Base-by-base conservation (phyloP, 2,797 vertebrate species). In the Tiaroga cobitis region DNA sequence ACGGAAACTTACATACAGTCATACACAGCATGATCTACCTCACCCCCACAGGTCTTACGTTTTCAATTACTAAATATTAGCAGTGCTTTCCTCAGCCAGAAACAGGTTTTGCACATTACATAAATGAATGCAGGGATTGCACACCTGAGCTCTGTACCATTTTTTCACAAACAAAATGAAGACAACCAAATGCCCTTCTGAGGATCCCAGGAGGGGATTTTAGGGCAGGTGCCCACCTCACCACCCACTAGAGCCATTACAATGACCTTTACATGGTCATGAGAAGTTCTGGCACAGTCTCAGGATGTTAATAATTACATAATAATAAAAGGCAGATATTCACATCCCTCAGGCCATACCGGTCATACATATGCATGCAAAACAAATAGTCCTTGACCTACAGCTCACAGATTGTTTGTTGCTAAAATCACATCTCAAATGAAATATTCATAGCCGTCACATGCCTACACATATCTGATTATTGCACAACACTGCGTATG, bases 1-100 rank as follows among this genome's bases (percentile, higher is more conserved):
- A 70, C 80, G 19, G 63, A 72, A 69, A 26, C 79, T 78, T 68
- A 46, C 16, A 43, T 81, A 16, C 69, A 56, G 13, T 15, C 46
- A 46, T 46, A 51, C 5, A 19, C 49, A 67, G 65, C 49, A 29
- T 70, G 74, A 85, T 69, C 54, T 70, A 54, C 24, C 37, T 39
- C 73, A 86, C 70, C 76, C 46, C 29, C 46, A 69, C 8, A 74
- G 41, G 61, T 87, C 85, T 89, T 85, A 83, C 26, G 15, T 72
- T 87, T 88, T 89, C 74, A 88, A 87, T 88, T 88, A 89, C 56
- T 72, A 19, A 61, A 80, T 76, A 86, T 86, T 83, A 88, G 72
- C 43, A 34, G 34, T 37, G 51, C 41, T 78, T 80, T 85, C 46
- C 74, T 68, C 51, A 85, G 59, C 69, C 65, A 54, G 43, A 75